phyloP scores from a whole-genome alignment of 2,888 invertebrate genomes.

The Dorcus parallelipipedus region DNA sequence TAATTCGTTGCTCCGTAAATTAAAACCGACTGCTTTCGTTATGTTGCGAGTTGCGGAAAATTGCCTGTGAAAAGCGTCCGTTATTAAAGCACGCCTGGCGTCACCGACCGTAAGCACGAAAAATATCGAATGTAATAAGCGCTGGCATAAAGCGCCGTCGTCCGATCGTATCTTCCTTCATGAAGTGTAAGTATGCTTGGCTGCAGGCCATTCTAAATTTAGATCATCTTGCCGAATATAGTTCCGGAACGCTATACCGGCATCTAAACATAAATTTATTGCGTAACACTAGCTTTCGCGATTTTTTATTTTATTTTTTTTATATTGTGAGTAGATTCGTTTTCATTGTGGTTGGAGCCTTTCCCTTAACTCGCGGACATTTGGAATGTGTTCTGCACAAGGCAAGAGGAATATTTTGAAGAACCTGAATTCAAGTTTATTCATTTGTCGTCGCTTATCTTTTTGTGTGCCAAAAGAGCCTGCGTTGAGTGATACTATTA shows the following conservation, averaged over 20 bases:
- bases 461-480: no score
- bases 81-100: neutral
- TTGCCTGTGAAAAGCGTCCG: neutral
- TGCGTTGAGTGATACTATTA: no score
- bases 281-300: neutral
- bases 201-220: slow-evolving; percentile 22
- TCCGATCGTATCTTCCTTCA: neutral
- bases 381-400: no score
- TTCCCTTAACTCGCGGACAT: no score
- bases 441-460: no score
- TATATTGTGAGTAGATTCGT: no score
- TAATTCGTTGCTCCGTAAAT: neutral
- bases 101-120: neutral
- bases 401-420: no score
- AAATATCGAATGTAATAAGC: neutral
- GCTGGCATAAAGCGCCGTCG: neutral
- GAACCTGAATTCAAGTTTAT: no score
- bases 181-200: slow-evolving; percentile 14
- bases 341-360: no score
- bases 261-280: slow-evolving; percentile 17
- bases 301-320: neutral
- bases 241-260: slow-evolving; percentile 16
- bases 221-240: slow-evolving; percentile 24
- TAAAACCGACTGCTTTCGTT: neutral
- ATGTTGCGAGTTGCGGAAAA: neutral